phyloP scores from a whole-genome alignment of 2,888 invertebrate genomes.

The Spicauda simplicius region DNA sequence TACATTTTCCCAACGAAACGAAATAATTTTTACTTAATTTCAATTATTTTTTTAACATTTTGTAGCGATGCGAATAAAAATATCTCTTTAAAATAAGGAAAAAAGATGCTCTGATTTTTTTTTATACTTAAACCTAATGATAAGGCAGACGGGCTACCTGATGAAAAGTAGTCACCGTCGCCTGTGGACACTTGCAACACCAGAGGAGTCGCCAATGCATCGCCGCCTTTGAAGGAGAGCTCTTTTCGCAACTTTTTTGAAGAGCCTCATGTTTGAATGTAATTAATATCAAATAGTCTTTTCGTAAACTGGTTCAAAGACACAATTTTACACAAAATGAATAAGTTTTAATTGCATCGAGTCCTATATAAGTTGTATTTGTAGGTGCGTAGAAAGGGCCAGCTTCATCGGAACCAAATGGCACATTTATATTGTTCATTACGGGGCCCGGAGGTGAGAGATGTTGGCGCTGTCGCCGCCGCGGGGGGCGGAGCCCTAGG shows the following conservation, averaged over 20 bases:
- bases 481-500: conserved; percentile 56
- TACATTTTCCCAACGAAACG: background rate
- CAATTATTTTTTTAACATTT: no score
- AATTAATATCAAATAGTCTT: background rate
- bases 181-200: no score
- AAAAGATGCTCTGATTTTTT: no score
- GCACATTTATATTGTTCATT: conserved; percentile 82
- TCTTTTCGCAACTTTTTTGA: no score
- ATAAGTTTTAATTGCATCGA: background rate
- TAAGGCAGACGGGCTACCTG: no score
- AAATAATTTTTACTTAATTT: no score
- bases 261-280: no score
- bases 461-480: conserved; percentile 74
- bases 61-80: no score
- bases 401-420: conserved; percentile 54
- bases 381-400: background rate
- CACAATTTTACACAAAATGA: background rate
- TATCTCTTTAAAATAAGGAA: background rate
- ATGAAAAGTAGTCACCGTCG: no score
- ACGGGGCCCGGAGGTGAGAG: conserved; percentile 78
- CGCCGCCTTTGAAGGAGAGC: no score
- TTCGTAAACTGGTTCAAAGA: background rate
- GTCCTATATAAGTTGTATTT: background rate
- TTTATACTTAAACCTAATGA: no score
- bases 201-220: no score